Conservation (phyloP, 1,140 invertebrate species). For the Drosophila guanche region DNA sequence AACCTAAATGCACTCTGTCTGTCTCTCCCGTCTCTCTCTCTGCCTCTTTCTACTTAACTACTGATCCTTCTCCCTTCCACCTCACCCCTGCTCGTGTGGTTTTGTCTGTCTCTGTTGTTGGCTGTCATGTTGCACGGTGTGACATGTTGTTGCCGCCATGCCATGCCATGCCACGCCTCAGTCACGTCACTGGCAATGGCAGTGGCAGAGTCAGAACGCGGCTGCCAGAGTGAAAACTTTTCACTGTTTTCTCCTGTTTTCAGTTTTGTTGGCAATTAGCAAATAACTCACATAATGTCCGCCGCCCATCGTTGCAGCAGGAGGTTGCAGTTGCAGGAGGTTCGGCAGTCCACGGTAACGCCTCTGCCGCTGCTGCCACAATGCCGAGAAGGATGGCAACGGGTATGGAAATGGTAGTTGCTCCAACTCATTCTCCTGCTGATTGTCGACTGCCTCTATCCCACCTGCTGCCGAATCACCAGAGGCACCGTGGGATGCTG, state of each 20-base stretch:
- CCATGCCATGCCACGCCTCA: slow-evolving; percentile 9
- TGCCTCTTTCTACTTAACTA: neutral
- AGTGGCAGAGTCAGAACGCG: slow-evolving; percentile 2
- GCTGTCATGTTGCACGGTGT: slow-evolving; percentile 47
- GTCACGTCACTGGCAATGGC: slow-evolving; percentile 12
- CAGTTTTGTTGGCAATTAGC: slow-evolving; percentile 57
- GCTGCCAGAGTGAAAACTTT: neutral
- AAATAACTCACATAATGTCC: slow-evolving; percentile 69
- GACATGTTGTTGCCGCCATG: slow-evolving; percentile 29
- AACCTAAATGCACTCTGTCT: slow-evolving; percentile 30
- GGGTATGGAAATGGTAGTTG: slow-evolving; percentile 9
- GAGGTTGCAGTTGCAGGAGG: too few species aligned
- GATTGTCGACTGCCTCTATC: slow-evolving; percentile 19
- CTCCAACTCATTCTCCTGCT: slow-evolving; percentile 17
- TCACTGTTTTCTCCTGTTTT: slow-evolving; percentile 4
- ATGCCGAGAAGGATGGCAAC: slow-evolving; percentile 31
- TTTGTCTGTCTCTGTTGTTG: slow-evolving; percentile 26
- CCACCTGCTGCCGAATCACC: neutral
- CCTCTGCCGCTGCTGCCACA: slow-evolving; percentile 6
- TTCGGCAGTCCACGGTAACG: slow-evolving; percentile 43
- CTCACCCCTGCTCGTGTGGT: slow-evolving; percentile 2
- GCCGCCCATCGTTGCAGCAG: slow-evolving; percentile 39
- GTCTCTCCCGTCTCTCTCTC: neutral
- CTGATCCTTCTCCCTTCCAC: neutral
- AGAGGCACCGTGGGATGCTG: neutral